Base-by-base conservation (phyloP, 2,888 invertebrate genomes). In the Trissoscelio sp. region DNA sequence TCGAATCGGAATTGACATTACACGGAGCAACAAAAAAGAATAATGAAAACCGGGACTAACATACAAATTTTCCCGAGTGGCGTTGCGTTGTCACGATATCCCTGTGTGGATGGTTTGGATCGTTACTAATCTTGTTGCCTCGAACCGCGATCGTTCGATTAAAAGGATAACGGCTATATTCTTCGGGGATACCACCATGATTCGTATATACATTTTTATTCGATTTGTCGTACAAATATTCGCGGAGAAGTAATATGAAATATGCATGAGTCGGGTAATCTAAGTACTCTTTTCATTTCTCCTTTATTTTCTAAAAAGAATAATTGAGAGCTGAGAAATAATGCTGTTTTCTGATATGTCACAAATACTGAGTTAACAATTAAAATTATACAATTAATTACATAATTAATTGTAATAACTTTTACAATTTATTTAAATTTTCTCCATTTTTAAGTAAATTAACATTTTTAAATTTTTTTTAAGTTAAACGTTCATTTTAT, bases 41-140 rank as follows among this genome's bases (percentile, higher is more conserved):
- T 57, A 37, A 53, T 51, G 62, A 46, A 46, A 57, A 58, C 44
- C 28, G 24, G 44, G 46, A 44, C 24, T 31, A 16, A 22, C 44
- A 57, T 48, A 57, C 39, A 51, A 51, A 58, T 75, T 75, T 67
- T 18, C 39, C 34, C 64, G 37, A 28, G 58, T 58, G 66, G 58
- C 57, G 24, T 64, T 57, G 58, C 57, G 24, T 64, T 57, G 57
- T 66, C 66, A 48, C 57, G 58, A 34, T 39, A 58, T 57, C 16
- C 39, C 39, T 6, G 53, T 3, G 24, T 44, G 39, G 22, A 57
- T 34, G 67, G 67, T 53, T 58, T 28, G 69, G 77, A 69, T 77
- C 77, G 77, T 78, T 78, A 78, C 78, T 72, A 78, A 78, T 78
- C 70, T 78, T 28, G 62, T 72, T 78, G 64, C 70, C 69, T 70